Evolutionary conservation across 1,140 invertebrate species (phyloP), one percentile per base, ranked within the genome.

Genomic region (Eriosoma lanigerum): DNA sequence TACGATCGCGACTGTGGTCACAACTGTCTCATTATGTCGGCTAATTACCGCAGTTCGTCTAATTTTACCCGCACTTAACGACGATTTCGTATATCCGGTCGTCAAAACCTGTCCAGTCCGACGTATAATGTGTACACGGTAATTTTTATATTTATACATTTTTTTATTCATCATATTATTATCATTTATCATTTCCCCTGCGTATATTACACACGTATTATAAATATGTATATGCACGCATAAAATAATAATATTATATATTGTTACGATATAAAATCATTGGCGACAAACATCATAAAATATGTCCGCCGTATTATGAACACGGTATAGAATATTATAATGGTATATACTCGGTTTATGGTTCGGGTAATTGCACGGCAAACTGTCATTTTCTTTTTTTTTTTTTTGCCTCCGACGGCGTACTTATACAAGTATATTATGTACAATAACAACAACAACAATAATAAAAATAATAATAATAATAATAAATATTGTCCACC

Each of bases 81-180:
- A 78, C 75, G 56, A 78, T 78, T 78, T 78, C 75, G 54, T 78
- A 78, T 62, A 78, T 78, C 75, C 75, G 75, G 75, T 60, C 75
- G 75, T 78, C 75, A 78, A 58, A 78, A 78, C 29, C 75, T 46
- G 38, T 60, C 75, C 56, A 26, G n/a, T 24, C 52, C 72, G 38
- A 38, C 13, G 29, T 56, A 54, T 38, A 56, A 38, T 38, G 8
- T 38, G 3, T 38, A 38, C 32, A 8, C 32, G 10, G 68, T 72
- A 29, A 52, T 72, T 32, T 1, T 66, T 17, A 24, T 48, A 68
- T 17, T 19, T 64, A 64, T 38, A 38, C 10, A 21, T 38, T 38
- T 38, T 44, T 29, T 62, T 66, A 21, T 64, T 38, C 8, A 38
- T 38, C 32, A 38, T 66, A 48, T 76, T 24, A 56, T 58, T 38